Percentiles rank a stretch among this genome's conserved stretches.
Evolutionary conservation across 2,113 vertebrate genomes (phyloP).

Genomic region (Puffinus mauretanicus): DNA sequence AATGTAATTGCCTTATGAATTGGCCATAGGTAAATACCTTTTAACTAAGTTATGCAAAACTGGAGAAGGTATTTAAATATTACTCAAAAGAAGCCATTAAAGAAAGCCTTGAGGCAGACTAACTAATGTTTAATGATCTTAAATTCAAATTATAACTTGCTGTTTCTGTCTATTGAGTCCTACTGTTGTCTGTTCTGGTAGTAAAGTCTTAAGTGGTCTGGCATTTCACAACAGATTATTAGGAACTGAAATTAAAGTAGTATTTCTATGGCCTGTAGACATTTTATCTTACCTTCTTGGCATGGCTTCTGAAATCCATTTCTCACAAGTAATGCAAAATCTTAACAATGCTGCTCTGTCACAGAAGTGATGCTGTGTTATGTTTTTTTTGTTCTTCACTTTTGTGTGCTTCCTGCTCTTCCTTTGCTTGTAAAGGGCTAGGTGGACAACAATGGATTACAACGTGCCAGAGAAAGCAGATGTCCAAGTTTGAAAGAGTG

Average conservation of each 20-base stretch:
- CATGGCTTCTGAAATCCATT: not conserved
- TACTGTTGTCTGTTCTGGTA: not conserved
- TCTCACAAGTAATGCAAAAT: not conserved
- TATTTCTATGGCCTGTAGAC: not conserved
- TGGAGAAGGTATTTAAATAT: not conserved
- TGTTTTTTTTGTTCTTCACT: not conserved
- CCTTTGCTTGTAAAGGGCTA: not conserved
- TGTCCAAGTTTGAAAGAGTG: not conserved
- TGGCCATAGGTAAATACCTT: not conserved
- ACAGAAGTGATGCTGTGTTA: not conserved
- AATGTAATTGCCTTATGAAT: not conserved
- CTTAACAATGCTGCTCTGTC: not conserved
- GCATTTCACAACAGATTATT: not conserved
- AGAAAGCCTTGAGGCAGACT: not conserved
- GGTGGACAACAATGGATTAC: not conserved
- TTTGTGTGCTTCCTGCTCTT: not conserved
- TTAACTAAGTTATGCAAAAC: not conserved
- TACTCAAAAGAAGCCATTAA: not conserved
- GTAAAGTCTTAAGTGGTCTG: not conserved
- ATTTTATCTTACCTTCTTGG: not conserved
- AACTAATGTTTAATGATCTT: not conserved
- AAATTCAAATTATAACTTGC: not conserved
- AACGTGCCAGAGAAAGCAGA: not conserved
- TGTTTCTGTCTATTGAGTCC: not conserved
- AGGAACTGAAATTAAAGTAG: not conserved